These are phyloP conservation scores for Capitella teleta DNA, from an alignment of 1,140 invertebrate species.

Conservation along the genomic window DNA sequence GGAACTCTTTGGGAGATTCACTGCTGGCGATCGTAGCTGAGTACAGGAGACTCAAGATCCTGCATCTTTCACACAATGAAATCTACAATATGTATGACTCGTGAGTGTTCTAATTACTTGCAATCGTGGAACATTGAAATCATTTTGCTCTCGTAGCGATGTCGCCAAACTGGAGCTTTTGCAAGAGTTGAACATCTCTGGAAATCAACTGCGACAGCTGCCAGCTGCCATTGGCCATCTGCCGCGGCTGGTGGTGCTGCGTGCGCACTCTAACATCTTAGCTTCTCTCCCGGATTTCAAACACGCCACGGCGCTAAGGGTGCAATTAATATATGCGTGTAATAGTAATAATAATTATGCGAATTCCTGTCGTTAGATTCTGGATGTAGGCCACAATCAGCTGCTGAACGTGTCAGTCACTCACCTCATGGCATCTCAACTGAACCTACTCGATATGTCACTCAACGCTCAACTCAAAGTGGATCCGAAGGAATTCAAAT, in stretches of 20 bases:
- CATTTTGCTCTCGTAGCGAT: constrained; percentile 21
- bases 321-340: no score
- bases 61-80: constrained; percentile 36
- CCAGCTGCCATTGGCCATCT: constrained; percentile 26
- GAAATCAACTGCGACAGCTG: constrained; percentile 29
- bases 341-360: no score
- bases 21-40: constrained; percentile 27
- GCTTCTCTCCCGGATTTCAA: constrained; percentile 34
- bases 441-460: constrained; percentile 37
- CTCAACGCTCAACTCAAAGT: constrained; percentile 34
- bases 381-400: constrained; percentile 39
- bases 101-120: constrained; percentile 16
- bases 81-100: constrained; percentile 29
- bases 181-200: constrained; percentile 37
- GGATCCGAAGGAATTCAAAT: constrained; percentile 26
- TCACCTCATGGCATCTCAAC: constrained; percentile 34
- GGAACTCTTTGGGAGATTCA: constrained; percentile 30
- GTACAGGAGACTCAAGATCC: constrained; percentile 29
- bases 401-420: constrained; percentile 33
- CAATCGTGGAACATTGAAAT: not conserved
- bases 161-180: constrained; percentile 30
- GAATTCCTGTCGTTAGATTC: no score
- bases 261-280: constrained; percentile 37
- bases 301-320: constrained; percentile 29
- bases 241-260: constrained; percentile 27